Conservation (phyloP, 2,888 invertebrate genomes). For the Conistra vaccinii region DNA sequence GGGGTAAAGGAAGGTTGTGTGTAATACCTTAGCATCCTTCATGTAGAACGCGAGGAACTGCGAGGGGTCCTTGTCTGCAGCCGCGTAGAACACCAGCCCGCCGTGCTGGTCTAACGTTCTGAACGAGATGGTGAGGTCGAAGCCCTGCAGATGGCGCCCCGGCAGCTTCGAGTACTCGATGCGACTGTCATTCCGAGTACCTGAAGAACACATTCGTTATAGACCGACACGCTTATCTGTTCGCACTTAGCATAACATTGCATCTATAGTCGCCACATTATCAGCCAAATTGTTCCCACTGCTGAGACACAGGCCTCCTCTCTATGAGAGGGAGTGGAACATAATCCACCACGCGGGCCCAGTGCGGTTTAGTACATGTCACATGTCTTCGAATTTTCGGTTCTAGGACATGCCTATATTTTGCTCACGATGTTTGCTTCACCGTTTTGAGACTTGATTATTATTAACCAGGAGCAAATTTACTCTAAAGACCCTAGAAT, state of each 20-base stretch:
- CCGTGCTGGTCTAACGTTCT: constrained; percentile 93
- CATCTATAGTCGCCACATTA: not conserved
- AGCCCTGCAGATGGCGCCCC: constrained; percentile 92
- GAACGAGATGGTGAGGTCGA: constrained; percentile 95
- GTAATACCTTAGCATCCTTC: constrained; percentile 92
- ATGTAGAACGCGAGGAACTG: constrained; percentile 95
- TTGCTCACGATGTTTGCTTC: not conserved
- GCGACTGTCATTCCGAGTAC: constrained; percentile 93
- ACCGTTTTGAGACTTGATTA: not conserved
- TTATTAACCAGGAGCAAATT: not conserved
- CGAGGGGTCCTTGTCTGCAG: constrained; percentile 89
- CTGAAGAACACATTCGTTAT: constrained; percentile 75
- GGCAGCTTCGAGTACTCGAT: constrained; percentile 93
- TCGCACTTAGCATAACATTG: not conserved
- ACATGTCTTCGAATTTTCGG: too few relatives aligned
- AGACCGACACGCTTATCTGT: not conserved
- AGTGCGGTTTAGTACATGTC: too few relatives aligned
- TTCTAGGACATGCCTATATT: too few relatives aligned
- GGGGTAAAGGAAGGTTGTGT: too few relatives aligned
- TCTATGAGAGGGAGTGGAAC: too few relatives aligned
- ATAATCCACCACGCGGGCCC: too few relatives aligned
- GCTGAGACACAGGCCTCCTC: too few relatives aligned
- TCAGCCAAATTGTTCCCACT: too few relatives aligned
- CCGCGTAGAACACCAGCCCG: constrained; percentile 96
- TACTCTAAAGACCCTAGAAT: not conserved